These are phyloP conservation scores for Heliconius hortense DNA, from an alignment of 2,888 invertebrate genomes.

Conservation along the genomic window DNA sequence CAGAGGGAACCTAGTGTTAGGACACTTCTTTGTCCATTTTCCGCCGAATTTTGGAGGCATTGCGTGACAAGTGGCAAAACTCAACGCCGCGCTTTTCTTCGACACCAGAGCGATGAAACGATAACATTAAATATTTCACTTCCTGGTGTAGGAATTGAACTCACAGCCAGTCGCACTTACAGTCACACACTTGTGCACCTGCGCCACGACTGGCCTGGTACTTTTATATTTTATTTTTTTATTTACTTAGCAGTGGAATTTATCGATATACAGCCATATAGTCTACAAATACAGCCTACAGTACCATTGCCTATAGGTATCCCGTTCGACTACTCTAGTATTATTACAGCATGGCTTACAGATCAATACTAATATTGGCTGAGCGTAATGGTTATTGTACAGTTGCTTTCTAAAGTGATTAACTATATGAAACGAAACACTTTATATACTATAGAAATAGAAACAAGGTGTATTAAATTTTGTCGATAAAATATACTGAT, in stretches of 20 bases:
- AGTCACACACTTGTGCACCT: no score
- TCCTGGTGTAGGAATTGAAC: no score
- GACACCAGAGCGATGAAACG: neutral
- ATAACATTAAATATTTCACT: no score
- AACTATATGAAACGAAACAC: neutral
- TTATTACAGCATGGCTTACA: constrained; percentile 50
- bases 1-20: neutral
- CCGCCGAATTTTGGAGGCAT: neutral
- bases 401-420: constrained; percentile 29
- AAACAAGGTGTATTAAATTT: no score
- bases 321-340: constrained; percentile 58
- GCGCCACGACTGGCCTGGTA: no score
- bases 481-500: no score
- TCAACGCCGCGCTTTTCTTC: neutral
- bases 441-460: no score
- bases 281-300: neutral
- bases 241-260: neutral
- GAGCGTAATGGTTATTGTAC: constrained; percentile 51
- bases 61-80: neutral
- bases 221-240: neutral
- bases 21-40: neutral
- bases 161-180: no score
- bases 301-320: constrained; percentile 49
- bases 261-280: neutral
- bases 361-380: constrained; percentile 68